Conservation (phyloP, 2,888 invertebrate species). For the Lasioglossum figueresi region DNA sequence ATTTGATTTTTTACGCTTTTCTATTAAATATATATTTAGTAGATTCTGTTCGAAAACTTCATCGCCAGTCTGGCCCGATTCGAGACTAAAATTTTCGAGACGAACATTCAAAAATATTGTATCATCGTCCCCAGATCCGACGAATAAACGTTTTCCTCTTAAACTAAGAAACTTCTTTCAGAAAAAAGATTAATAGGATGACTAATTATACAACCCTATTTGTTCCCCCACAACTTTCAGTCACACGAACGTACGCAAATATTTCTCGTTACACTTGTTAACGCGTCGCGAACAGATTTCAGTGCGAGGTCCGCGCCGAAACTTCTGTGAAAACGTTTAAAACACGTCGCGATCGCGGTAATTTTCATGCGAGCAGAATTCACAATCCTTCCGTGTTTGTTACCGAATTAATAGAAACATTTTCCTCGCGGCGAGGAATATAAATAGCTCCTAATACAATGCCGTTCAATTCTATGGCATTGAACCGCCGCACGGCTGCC, state of each 20-base stretch:
- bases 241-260: background rate
- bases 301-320: background rate
- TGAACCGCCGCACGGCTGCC: slow-evolving; percentile 8
- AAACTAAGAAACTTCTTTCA: background rate
- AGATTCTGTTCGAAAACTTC: background rate
- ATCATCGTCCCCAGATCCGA: background rate
- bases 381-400: slow-evolving; percentile 6
- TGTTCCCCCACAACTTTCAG: background rate
- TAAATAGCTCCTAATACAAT: slow-evolving; percentile 44
- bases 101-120: too few relatives aligned
- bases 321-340: background rate
- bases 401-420: slow-evolving; percentile 33
- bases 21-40: background rate
- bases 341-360: background rate
- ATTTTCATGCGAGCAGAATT: slow-evolving; percentile 6
- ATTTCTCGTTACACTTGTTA: background rate
- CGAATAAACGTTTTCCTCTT: too few relatives aligned
- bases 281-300: background rate
- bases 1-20: too few relatives aligned
- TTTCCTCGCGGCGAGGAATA: slow-evolving; percentile 10
- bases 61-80: background rate
- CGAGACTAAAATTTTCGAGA: too few relatives aligned
- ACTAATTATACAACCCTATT: background rate
- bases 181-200: background rate
- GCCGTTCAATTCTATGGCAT: slow-evolving; percentile 22